These are phyloP conservation scores for Isaurus tuberculatus DNA, from an alignment of 92 coral and sea anemone species.

Conservation along the genomic window DNA sequence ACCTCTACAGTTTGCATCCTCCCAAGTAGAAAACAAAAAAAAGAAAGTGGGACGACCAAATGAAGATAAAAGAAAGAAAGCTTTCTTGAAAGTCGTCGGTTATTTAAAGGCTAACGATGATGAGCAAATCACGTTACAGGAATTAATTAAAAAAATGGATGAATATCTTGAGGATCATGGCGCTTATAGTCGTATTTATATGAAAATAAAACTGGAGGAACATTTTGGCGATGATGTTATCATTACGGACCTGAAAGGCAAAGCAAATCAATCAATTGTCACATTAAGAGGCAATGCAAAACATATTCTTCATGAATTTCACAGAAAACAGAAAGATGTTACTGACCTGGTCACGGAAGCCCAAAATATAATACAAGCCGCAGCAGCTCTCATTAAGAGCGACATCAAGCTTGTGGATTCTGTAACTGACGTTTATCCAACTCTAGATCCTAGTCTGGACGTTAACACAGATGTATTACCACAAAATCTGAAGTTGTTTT, in stretches of 20 bases:
- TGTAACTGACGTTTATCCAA: neutral
- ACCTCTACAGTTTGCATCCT: neutral
- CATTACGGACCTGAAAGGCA: too few relatives aligned
- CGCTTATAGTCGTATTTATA: neutral
- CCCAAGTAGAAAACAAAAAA: slow-evolving; percentile 9
- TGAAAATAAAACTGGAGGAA: slow-evolving; percentile 14
- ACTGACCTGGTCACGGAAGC: too few relatives aligned
- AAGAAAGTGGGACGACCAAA: slow-evolving; percentile 31
- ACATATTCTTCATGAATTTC: too few relatives aligned
- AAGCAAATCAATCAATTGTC: too few relatives aligned
- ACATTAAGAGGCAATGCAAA: too few relatives aligned
- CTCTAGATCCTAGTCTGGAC: neutral
- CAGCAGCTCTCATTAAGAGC: neutral
- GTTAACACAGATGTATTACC: neutral
- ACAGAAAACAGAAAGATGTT: too few relatives aligned
- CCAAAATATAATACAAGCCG: too few relatives aligned
- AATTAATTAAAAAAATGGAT: neutral
- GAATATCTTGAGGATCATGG: slow-evolving; percentile 18
- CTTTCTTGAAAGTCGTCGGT: slow-evolving; percentile 10
- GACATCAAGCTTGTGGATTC: slow-evolving; percentile 3
- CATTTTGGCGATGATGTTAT: neutral
- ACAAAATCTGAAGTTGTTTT: slow-evolving; percentile 9
- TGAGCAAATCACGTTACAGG: neutral
- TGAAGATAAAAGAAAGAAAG: slow-evolving; percentile 13
- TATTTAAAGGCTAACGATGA: slow-evolving; percentile 18